Evolutionary conservation across 2,888 invertebrate species (phyloP).

Genomic region (Apodemia mormo): DNA sequence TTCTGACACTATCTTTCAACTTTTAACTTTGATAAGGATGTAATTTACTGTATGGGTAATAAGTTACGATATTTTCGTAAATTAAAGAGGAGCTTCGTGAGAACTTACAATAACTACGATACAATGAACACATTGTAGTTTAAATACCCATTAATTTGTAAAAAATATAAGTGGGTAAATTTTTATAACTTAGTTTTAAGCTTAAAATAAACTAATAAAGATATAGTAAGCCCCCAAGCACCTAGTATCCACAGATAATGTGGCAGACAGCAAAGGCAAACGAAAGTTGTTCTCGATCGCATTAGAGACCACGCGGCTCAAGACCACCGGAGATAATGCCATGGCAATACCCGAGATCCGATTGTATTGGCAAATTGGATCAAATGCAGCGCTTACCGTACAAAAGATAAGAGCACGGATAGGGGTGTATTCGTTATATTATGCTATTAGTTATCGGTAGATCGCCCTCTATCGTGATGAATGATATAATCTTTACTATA

Average conservation of each 20-base stretch:
- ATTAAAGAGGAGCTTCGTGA: no score
- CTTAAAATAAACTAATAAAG: no score
- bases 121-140: no score
- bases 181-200: no score
- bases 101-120: no score
- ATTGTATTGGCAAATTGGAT: constrained; percentile 83
- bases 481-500: neutral
- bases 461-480: constrained; percentile 44
- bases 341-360: constrained; percentile 77
- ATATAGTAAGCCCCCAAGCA: neutral
- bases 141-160: no score
- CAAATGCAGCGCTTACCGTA: constrained; percentile 78
- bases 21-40: no score
- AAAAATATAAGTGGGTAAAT: no score
- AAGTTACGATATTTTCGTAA: no score
- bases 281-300: constrained; percentile 61
- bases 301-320: constrained; percentile 67
- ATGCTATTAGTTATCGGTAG: constrained; percentile 52
- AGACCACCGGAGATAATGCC: constrained; percentile 70
- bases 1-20: no score
- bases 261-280: constrained; percentile 46
- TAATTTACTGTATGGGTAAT: no score
- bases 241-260: constrained; percentile 19
- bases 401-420: constrained; percentile 74
- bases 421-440: constrained; percentile 59